Conservation (phyloP, 1,140 invertebrate species). For the Ylistrum balloti region DNA sequence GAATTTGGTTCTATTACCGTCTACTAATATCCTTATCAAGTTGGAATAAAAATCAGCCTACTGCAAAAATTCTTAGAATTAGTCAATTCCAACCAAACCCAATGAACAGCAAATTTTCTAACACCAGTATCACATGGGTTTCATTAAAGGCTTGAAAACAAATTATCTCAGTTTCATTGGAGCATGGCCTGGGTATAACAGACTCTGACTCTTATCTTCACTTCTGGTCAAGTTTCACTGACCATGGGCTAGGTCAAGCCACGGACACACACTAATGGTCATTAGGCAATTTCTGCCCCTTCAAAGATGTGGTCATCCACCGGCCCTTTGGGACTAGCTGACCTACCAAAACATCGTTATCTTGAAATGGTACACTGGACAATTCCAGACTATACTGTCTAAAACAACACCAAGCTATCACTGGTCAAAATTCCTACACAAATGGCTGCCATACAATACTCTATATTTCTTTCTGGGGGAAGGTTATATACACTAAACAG, state of each 20-base stretch:
- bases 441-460: not conserved
- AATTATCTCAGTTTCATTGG: not conserved
- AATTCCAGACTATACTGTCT: conserved; percentile 5
- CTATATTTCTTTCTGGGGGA: not conserved
- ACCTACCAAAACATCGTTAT: conserved; percentile 39
- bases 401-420: not conserved
- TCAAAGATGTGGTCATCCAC: conserved; percentile 12
- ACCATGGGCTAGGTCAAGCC: conserved; percentile 23
- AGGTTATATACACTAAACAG: not conserved
- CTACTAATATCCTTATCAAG: conserved; percentile 16
- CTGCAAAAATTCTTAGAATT: conserved; percentile 34
- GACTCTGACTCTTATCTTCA: not conserved
- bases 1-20: conserved; percentile 9
- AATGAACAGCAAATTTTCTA: not conserved
- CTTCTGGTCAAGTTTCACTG: conserved; percentile 37
- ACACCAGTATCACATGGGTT: not conserved
- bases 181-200: not conserved
- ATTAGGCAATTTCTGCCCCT: conserved; percentile 32
- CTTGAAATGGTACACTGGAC: conserved; percentile 7
- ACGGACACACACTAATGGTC: conserved; percentile 31
- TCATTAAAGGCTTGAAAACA: conserved; percentile 34
- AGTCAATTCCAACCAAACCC: not conserved
- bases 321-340: conserved; percentile 8
- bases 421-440: not conserved
- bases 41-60: conserved; percentile 1